Base-by-base conservation (phyloP, 2,888 invertebrate genomes). In the Drosophila nigritarsus region DNA sequence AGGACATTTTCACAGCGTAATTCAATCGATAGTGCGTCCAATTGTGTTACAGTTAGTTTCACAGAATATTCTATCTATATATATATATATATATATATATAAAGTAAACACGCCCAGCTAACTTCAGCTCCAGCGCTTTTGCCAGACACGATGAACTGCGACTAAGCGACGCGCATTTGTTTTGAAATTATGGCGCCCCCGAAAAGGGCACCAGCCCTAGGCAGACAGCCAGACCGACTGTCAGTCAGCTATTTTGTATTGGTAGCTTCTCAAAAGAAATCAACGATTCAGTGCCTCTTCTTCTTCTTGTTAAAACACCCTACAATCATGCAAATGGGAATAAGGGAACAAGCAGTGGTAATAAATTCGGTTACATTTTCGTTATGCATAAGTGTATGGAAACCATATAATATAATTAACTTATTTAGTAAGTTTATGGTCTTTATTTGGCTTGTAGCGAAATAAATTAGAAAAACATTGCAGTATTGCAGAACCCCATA, bases 121-220 rank as follows among this genome's bases (percentile, higher is more conserved):
- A 49, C 62, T 73, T 29, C 53, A 65, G 59, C 63, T 70, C 45
- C 85, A 71, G 85, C 85, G 87, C 90, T 84, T 73, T 79, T 71
- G 82, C 73, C 66, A 48, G 68, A 79, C 73, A 76, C 72, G 90
- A 68, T 89, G 82, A 77, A 85, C 70, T 72, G 72, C 85, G 89
- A 85, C 85, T 85, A 74, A 89, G 70, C 82, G 73, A 66, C 65
- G 63, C 75, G 83, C 65, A 75, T 83, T 89, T 79, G 56, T 75
- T 89, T 85, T 78, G 80, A 89, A 87, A 77, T 87, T 79, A 79
- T 85, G 73, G 85, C 85, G 75, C 72, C 79, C 63, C 82, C 56
- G 65, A 73, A 80, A 73, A 54, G 73, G 73, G 70, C 68, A 66
- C 29, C 64, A 62, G 62, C 51, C 34, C n/a, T 56, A 34, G 49